Percentiles rank a stretch among this genome's conserved stretches.
phyloP scores from a whole-genome alignment of 2,888 invertebrate species.

The Laspeyria flexula region DNA sequence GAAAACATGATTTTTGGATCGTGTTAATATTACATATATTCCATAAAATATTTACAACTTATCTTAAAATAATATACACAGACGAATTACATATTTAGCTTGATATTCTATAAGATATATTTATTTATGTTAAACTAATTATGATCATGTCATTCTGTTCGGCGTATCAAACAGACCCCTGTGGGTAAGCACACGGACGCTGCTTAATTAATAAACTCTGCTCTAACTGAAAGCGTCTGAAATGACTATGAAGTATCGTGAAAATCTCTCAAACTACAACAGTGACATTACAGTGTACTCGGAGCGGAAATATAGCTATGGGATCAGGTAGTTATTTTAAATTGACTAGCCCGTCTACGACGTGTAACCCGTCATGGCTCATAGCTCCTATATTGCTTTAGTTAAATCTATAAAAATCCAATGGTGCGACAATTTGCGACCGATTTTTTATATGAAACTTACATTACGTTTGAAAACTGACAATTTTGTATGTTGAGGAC shows the following conservation, averaged over 20 bases:
- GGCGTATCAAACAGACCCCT: no score
- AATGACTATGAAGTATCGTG: slow-evolving; percentile 13
- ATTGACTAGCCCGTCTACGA: slow-evolving; percentile 25
- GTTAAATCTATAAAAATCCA: slow-evolving; percentile 36
- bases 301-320: slow-evolving; percentile 10
- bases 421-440: slow-evolving; percentile 35
- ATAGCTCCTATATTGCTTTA: slow-evolving; percentile 30
- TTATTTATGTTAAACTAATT: no score
- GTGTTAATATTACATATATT: no score
- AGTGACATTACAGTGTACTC: slow-evolving; percentile 17
- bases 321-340: slow-evolving; percentile 28
- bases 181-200: no score
- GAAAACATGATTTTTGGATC: no score
- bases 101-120: no score
- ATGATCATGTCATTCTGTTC: no score
- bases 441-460: slow-evolving; percentile 15
- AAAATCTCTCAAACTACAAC: slow-evolving; percentile 8
- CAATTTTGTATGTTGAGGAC: slow-evolving; percentile 17
- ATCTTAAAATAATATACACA: no score
- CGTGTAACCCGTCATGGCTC: slow-evolving; percentile 26
- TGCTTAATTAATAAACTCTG: neutral
- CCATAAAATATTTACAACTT: no score
- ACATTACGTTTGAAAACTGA: slow-evolving; percentile 17
- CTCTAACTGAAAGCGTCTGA: neutral
- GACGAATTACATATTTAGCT: no score